Conservation (phyloP, 2,113 vertebrate species). For the Cyprinus carpio region DNA sequence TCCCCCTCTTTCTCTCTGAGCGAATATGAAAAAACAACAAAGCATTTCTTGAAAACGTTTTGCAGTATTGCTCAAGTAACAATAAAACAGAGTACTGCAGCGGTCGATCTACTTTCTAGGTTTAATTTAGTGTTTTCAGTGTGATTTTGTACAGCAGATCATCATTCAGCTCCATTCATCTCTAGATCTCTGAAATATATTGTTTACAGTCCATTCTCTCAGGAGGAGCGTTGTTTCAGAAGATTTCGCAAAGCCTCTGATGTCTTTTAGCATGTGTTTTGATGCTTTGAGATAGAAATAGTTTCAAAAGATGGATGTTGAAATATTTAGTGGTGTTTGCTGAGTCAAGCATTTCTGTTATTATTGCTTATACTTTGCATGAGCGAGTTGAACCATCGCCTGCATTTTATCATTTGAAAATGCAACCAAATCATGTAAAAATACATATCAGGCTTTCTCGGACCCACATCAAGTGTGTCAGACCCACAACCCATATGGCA, state of each 20-base stretch:
- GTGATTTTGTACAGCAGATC: background rate
- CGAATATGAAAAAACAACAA: background rate
- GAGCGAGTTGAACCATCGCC: background rate
- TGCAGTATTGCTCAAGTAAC: background rate
- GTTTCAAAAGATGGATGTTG: background rate
- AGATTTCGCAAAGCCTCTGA: background rate
- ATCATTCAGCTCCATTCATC: background rate
- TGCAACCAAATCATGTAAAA: no score
- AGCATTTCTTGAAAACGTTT: conserved; percentile 21
- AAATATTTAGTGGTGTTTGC: conserved; percentile 9
- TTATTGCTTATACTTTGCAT: background rate
- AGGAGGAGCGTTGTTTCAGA: background rate
- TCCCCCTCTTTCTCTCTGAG: background rate
- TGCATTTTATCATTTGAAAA: no score
- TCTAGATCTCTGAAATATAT: background rate
- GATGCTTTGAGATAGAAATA: conserved; percentile 7
- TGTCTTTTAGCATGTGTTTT: background rate
- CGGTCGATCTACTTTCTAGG: background rate
- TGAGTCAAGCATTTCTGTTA: background rate
- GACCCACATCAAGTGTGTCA: no score
- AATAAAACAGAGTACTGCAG: background rate
- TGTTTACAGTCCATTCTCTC: background rate
- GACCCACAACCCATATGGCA: background rate
- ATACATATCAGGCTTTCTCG: no score
- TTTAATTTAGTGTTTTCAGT: background rate